A percentile compares a stretch with the other conserved stretches of the same genome.
Evolutionary conservation across 2,888 invertebrate species (phyloP).

Genomic region (Tetrapedia diversipes): DNA sequence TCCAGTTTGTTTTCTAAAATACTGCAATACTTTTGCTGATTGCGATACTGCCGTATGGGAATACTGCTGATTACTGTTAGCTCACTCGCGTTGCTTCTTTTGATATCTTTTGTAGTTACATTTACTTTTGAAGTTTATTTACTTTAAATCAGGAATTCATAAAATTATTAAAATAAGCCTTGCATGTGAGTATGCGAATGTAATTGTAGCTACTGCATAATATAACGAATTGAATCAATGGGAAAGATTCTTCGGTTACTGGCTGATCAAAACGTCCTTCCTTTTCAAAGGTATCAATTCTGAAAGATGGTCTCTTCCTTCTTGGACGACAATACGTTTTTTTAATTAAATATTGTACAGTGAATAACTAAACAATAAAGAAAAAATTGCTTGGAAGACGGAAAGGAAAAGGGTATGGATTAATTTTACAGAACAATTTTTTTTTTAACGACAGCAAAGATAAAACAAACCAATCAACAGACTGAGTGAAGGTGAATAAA

Average conservation of each 20-base stretch:
- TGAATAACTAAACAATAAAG: slow-evolving; percentile 17
- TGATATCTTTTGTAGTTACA: background rate
- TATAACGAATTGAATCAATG: background rate
- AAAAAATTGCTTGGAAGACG: slow-evolving; percentile 18
- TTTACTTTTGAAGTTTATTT: too few relatives aligned
- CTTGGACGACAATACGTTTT: slow-evolving; percentile 23
- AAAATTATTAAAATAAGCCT: slow-evolving; percentile 3
- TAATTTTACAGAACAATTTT: background rate
- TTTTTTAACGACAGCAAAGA: background rate
- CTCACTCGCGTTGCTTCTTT: slow-evolving; percentile 16
- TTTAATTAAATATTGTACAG: slow-evolving; percentile 27
- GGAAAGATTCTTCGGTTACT: slow-evolving; percentile 29
- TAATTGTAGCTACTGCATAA: slow-evolving; percentile 16
- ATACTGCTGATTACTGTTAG: slow-evolving; percentile 7
- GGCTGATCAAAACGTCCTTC: slow-evolving; percentile 35
- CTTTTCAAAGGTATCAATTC: slow-evolving; percentile 26
- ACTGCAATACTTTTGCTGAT: background rate
- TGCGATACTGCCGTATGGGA: background rate
- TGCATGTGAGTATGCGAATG: slow-evolving; percentile 25
- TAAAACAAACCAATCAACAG: slow-evolving; percentile 8
- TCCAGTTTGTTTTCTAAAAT: slow-evolving; percentile 1
- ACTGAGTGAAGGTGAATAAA: slow-evolving; percentile 3
- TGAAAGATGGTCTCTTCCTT: slow-evolving; percentile 42
- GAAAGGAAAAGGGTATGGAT: slow-evolving; percentile 1
- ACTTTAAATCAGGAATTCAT: background rate